phyloP scores from a whole-genome alignment of 2,113 vertebrate genomes.

The Grallaria varia region DNA sequence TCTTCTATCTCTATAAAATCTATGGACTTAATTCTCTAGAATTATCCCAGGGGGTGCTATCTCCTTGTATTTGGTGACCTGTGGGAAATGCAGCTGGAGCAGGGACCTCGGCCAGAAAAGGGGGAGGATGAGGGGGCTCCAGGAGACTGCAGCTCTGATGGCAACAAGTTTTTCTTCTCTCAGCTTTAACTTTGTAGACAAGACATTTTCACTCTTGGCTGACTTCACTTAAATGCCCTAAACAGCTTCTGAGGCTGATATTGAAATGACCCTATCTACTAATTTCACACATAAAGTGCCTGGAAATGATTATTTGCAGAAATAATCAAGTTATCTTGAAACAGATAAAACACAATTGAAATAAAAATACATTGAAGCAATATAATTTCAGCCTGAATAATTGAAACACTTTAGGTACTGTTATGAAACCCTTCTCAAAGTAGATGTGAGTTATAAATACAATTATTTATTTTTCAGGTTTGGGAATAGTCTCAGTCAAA shows the following conservation, averaged over 20 bases:
- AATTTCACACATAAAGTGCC: background rate
- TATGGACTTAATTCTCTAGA: background rate
- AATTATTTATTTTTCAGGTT: background rate
- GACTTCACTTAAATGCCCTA: background rate
- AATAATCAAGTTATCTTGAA: background rate
- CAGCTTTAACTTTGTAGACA: background rate
- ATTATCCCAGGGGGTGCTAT: background rate
- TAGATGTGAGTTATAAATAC: background rate
- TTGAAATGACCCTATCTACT: background rate
- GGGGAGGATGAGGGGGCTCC: background rate
- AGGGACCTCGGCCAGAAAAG: background rate
- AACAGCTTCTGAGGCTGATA: background rate
- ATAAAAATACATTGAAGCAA: background rate
- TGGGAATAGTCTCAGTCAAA: background rate
- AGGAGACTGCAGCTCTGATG: background rate
- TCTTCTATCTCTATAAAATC: background rate
- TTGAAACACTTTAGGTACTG: background rate
- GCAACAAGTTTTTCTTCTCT: background rate
- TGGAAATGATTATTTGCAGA: background rate
- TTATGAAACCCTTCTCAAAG: background rate
- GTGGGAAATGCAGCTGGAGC: background rate
- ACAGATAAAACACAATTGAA: background rate
- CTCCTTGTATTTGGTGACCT: background rate
- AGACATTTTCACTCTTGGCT: background rate
- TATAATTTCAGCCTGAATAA: background rate